phyloP scores from a whole-genome alignment of 2,888 invertebrate species.

The Neuroscelio doddi region DNA sequence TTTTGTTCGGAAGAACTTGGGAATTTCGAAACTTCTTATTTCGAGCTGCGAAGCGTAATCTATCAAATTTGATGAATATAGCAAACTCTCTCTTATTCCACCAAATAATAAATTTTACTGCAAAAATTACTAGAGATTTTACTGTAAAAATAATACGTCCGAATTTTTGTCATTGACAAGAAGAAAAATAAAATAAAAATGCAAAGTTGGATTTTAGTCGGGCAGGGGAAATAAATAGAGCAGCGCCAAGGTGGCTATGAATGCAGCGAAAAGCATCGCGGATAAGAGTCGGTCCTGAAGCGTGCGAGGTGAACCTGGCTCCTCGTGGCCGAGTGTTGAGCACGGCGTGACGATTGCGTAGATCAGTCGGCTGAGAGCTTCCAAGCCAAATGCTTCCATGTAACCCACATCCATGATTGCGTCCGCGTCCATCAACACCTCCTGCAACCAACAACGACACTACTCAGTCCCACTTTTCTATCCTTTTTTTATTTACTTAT shows the following conservation, averaged over 20 bases:
- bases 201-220: slow-evolving; percentile 65
- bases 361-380: slow-evolving; percentile 66
- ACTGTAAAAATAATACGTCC: background rate
- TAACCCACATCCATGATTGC: slow-evolving; percentile 71
- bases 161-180: too few species aligned
- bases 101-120: too few species aligned
- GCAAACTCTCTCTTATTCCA: too few species aligned
- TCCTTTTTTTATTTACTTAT: slow-evolving; percentile 9
- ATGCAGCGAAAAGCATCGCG: slow-evolving; percentile 69
- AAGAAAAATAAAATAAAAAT: too few species aligned
- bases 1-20: too few species aligned
- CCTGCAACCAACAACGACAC: slow-evolving; percentile 72
- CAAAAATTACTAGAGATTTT: too few species aligned
- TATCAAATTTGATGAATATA: too few species aligned
- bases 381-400: slow-evolving; percentile 70
- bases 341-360: slow-evolving; percentile 51
- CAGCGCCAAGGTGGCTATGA: slow-evolving; percentile 72
- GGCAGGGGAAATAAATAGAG: slow-evolving; percentile 73
- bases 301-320: slow-evolving; percentile 65
- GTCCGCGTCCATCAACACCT: slow-evolving; percentile 71
- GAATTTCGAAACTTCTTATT: too few species aligned
- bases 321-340: slow-evolving; percentile 49
- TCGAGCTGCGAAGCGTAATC: too few species aligned
- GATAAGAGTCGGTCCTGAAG: slow-evolving; percentile 68
- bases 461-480: slow-evolving; percentile 68